Evolutionary conservation across 1,140 invertebrate genomes (phyloP).

Genomic region (Caerostris darwini): DNA sequence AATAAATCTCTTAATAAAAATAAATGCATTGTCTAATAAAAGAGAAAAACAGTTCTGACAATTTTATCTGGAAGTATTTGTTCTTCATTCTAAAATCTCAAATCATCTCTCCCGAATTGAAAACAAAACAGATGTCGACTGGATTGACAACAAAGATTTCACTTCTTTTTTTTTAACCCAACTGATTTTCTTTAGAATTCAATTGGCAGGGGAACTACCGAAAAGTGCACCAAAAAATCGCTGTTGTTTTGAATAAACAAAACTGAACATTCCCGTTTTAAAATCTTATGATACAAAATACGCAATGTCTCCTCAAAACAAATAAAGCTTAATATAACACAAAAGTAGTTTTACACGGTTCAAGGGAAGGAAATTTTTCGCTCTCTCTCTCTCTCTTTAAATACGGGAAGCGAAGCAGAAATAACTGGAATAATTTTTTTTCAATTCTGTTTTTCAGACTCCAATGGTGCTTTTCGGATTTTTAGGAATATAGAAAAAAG

Average conservation of each 20-base stretch:
- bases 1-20: too few species aligned
- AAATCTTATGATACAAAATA: not conserved
- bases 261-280: not conserved
- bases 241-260: not conserved
- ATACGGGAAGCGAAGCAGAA: conserved; percentile 14
- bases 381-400: not conserved
- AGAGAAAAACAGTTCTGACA: too few species aligned
- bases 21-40: too few species aligned
- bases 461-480: not conserved
- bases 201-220: too few species aligned
- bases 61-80: too few species aligned
- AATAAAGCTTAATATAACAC: conserved; percentile 33
- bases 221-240: too few species aligned
- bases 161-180: too few species aligned
- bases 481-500: not conserved
- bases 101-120: too few species aligned
- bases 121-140: too few species aligned
- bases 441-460: not conserved
- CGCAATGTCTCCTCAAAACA: not conserved
- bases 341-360: conserved; percentile 33
- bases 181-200: too few species aligned
- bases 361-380: not conserved
- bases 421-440: not conserved
- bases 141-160: too few species aligned
- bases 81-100: too few species aligned